Evolutionary conservation across 1,140 invertebrate species (phyloP), one percentile per base, ranked within the genome.

Genomic region (Apocrypta bakeri): DNA sequence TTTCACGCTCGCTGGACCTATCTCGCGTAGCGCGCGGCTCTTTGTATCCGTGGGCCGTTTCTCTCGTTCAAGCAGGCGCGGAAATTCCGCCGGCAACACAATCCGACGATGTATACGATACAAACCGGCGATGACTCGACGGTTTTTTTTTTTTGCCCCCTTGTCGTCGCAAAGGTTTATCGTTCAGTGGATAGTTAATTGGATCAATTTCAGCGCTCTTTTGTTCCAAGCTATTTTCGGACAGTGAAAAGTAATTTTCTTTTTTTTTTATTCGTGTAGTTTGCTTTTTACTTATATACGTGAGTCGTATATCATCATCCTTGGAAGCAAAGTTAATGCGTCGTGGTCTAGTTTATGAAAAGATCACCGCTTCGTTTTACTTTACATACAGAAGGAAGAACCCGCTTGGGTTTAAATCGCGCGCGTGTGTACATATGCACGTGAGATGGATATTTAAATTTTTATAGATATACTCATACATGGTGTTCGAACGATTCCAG

Each of bases 291-390:
- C 40, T 42, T n/a, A n/a, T n/a, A n/a, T n/a, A n/a, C n/a, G n/a
- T n/a, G n/a, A n/a, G n/a, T n/a, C n/a, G n/a, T n/a, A n/a, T n/a
- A n/a, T n/a, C n/a, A n/a, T n/a, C n/a, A n/a, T n/a, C n/a, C n/a
- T n/a, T n/a, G n/a, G n/a, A n/a, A 4, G 37, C 3, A 31, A 48
- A 73, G 31, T 63, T 42, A 64, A 76, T 61, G 9, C 4, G 74
- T 76, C 56, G 37, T 63, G 74, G 74, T 76, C 74, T 76, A 63
- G 74, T 76, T 76, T 76, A 63, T 63, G 74, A 21, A 76, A 76
- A 76, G 74, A 76, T 64, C 61, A 76, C 64, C 74, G 33, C 56
- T 76, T 76, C 29, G 37, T 31, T 76, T 61, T 64, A n/a, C 37
- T 48, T 42, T 24, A n/a, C 25, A 25, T 72, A 2, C 17, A 56